These are phyloP conservation scores for Patella vulgata DNA, from an alignment of 1,140 invertebrate genomes.

Conservation along the genomic window DNA sequence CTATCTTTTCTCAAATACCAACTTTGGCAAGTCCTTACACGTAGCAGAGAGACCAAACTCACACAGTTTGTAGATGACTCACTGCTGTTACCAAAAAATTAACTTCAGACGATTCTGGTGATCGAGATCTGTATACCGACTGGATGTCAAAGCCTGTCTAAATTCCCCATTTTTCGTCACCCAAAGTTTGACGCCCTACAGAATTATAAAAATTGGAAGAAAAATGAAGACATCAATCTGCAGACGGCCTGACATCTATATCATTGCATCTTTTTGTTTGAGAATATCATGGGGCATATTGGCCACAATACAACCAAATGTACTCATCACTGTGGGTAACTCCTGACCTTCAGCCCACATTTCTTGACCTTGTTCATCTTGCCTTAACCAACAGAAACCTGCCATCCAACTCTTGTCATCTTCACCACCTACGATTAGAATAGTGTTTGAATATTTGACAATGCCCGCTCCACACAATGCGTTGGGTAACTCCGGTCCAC, in stretches of 20 bases:
- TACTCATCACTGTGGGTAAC: constrained; percentile 61
- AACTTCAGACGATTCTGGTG: too few species aligned
- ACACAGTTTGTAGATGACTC: too few species aligned
- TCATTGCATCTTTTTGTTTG: constrained; percentile 31
- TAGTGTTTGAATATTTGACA: constrained; percentile 58
- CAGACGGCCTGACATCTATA: neutral
- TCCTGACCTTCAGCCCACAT: constrained; percentile 59
- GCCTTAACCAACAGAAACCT: constrained; percentile 55
- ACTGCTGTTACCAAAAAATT: neutral
- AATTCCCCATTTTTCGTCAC: too few species aligned
- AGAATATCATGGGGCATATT: constrained; percentile 53
- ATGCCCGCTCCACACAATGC: constrained; percentile 64
- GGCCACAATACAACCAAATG: constrained; percentile 63
- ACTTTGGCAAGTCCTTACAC: too few species aligned
- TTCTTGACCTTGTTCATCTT: constrained; percentile 38
- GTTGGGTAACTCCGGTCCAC: constrained; percentile 60
- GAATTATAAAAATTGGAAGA: too few species aligned
- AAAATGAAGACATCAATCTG: too few species aligned
- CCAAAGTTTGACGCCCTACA: too few species aligned
- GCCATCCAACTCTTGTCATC: constrained; percentile 66
- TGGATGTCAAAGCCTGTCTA: too few species aligned
- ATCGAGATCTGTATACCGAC: too few species aligned
- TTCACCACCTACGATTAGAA: constrained; percentile 60
- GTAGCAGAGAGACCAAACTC: too few species aligned
- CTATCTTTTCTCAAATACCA: too few species aligned